Base-by-base conservation (phyloP, 2,888 invertebrate genomes). In the Drosophila seclusa region DNA sequence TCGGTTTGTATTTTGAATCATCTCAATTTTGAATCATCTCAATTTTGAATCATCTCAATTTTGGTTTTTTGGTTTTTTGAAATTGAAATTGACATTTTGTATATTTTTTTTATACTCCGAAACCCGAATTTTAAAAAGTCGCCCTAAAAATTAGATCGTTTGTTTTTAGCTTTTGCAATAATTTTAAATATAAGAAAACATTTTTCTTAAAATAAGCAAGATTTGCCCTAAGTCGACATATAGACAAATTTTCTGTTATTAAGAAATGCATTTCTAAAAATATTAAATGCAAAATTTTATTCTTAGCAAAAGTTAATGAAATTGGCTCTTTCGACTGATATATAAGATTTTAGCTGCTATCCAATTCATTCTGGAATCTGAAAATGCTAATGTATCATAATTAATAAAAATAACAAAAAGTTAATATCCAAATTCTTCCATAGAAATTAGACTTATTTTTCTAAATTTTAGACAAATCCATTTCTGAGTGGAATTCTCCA, bases 111-210 rank as follows among this genome's bases (percentile, higher is more conserved):
- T 42, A 21, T 1, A 42, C 11, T 21, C 2, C 21, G 13, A 21
- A 21, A 40, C 0, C 0, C 4, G 10, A 2, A 42, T 7, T 21
- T 42, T 21, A 21, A 6, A 13, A 13, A 42, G 0, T 6, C n/a
- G 0, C 11, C 6, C 2, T 6, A n/a, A 2, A 8, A n/a, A 40
- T 40, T n/a, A 10, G 0, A 21, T 21, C 1, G 21, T 6, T 45
- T 42, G 21, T 7, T 21, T 13, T 21, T 21, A 1, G 6, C 3
- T 0, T 18, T 21, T 45, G 6, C 21, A 1, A 45, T 13, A 1
- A 21, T 45, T 45, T 13, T 13, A 21, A 13, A 45, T 13, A 45
- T 13, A 45, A 7, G 4, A 21, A 13, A 21, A 21, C 3, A 13
- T 7, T 42, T 42, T 21, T 21, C 42, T 21, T 42, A 21, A 21